Base-by-base conservation (phyloP, 2,113 vertebrate species). In the Dipodomys ordii region DNA sequence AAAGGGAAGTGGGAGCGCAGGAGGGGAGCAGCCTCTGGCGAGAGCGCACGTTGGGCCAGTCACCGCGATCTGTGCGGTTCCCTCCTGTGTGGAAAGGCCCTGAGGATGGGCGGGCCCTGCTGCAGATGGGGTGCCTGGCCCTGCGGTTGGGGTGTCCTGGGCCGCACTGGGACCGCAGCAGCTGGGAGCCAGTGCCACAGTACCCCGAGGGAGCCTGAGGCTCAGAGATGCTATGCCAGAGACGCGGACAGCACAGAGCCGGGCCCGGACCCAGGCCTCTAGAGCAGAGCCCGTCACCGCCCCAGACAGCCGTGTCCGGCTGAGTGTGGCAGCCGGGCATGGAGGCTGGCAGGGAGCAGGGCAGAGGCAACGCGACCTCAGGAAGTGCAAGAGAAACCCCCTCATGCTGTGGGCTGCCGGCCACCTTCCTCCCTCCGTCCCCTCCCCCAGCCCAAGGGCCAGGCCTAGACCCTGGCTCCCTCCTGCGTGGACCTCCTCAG, bases 311-410 rank as follows among this genome's bases (percentile, higher is more conserved):
- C 20, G 13, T 67, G 87, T 78, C 2, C 30, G 32, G 15, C 57
- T 77, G 53, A 88, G 65, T 71, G 65, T 71, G 67, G 57, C 77
- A 72, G 68, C 65, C 76, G 46, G 88, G 81, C 44, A 90, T 90
- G 69, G 72, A 90, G 53, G 81, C 67, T 82, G 88, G 78, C 13
- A 3, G 49, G 9, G 69, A 83, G 20, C 23, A 65, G 57, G 79
- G 23, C 57, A 32, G 78, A 90, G 68, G 94, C 35, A 35, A 35
- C 35, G 68, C 0, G 6, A 84, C 22, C 11, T 28, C 28, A 60
- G 76, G 77, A 49, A 20, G 6, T 53, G 67, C 84, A 39, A 91
- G 83, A 93, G 81, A 90, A 95, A 82, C 19, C 6, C 11, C 49
- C 93, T 80, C 91, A 88, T 95, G 53, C 67, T 64, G 19, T 53